Evolutionary conservation across 2,113 vertebrate species (phyloP), one percentile per base, ranked within the genome.

Genomic region (Antennarius striatus): DNA sequence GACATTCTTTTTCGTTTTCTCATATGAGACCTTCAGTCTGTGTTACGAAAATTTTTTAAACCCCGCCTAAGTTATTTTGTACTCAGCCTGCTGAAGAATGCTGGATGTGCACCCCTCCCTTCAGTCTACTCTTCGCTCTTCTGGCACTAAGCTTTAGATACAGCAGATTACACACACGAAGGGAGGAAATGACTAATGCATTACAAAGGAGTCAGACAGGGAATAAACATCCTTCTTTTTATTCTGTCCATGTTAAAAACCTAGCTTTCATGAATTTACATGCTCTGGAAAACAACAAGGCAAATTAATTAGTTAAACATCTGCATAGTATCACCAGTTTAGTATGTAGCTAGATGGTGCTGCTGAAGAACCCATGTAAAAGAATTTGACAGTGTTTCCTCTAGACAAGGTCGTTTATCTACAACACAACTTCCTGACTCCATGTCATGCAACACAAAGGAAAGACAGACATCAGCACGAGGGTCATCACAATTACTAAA

Each of bases 311-410:
- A 3, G 9, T 22, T 22, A 50, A 55, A 55, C 17, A 63, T 12
- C 7, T 42, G 14, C 13, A 48, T 5, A 39, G 14, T 15, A 46
- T 53, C 7, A 48, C 59, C 40, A 45, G 22, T 3, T 4, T 17
- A 22, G 30, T 1, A 9, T 55, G 17, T 13, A 17, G 22, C 22
- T 22, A 1, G 7, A 43, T 11, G 43, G n/a, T 56, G 17, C 10
- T 51, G 29, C 17, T 46, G 28, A 46, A 40, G 14, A 43, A 30
- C 29, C 30, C 3, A n/a, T 16, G 15, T 13, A 45, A 42, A 15
- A 49, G 22, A 67, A n/a, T 40, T 29, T 29, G 36, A 50, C 29
- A 56, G 43, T 68, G 70, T 80, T 89, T 84, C 70, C 76, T 68
- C 45, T 47, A 58, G 77, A 82, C 67, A 76, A 77, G 46, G 61